Evolutionary conservation across 2,888 invertebrate genomes (phyloP), one percentile per base, ranked within the genome.

Genomic region (Reticulitermes lucifugus): DNA sequence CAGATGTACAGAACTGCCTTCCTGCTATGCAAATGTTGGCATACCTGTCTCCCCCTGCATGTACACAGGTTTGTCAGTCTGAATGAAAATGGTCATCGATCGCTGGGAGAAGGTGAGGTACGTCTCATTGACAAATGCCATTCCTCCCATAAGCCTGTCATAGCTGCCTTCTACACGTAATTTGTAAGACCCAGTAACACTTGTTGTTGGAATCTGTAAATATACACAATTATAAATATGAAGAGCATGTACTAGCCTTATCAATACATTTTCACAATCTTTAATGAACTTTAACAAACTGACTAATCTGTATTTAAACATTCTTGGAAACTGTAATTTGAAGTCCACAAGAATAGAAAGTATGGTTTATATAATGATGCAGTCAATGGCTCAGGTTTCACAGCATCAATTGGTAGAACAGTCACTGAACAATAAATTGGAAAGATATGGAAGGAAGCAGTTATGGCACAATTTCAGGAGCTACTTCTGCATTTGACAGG

Each of bases 41-140:
- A 90, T 90, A 95, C 95, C 94, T 85, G 93, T 96, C 90, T 98
- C 97, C 9, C 96, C 95, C 91, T 98, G 98, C 94, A 95, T 98
- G 89, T 99, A 99, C 9, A 98, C 94, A 0, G 98, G 98, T 89
- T 98, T 98, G 90, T 98, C 98, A 89, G 97, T 95, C 91, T 98
- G 98, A 88, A 99, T 96, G 90, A 98, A 98, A 87, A 98, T 97
- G 0, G 98, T 98, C 95, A 98, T 97, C 81, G 98, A 97, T 70
- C 98, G 93, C 88, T 96, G 95, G 0, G 97, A 97, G 91, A 98
- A 99, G 1, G 93, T 92, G 22, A 99, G 92, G 86, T 94, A 92
- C 0, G 98, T 97, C 90, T 98, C 98, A 89, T 99, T 98, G 77
- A 94, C 91, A 91, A 99, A 99, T 0, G 98, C 96, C 84, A 96